Conservation (phyloP, 2,113 vertebrate genomes). For the Craseonycteris thonglongyai region DNA sequence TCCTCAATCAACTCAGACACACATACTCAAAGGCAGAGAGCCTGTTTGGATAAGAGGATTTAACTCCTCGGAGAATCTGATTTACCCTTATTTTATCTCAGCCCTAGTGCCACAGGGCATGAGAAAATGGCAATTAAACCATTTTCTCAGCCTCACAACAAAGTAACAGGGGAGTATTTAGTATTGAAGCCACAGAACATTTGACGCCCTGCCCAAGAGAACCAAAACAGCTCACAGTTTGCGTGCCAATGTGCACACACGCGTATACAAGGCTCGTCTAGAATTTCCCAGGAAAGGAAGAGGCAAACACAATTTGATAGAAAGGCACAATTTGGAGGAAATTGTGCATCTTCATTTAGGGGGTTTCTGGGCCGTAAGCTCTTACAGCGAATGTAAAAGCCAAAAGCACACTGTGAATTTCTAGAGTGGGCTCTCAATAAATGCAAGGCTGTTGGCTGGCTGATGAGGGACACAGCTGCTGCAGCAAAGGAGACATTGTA, state of each 20-base stretch:
- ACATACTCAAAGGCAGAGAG: constrained; percentile 17
- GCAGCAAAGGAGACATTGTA: not conserved
- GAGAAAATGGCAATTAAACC: constrained; percentile 37
- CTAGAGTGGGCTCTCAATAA: not conserved
- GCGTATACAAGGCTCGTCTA: not conserved
- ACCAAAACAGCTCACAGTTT: not conserved
- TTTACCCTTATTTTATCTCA: not conserved
- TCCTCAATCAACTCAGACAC: not conserved
- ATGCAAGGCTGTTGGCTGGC: not conserved
- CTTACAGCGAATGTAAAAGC: not conserved
- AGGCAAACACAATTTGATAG: not conserved
- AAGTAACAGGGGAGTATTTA: constrained; percentile 7
- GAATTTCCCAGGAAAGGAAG: constrained; percentile 31
- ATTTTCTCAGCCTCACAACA: constrained; percentile 22
- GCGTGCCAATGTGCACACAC: not conserved
- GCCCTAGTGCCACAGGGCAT: not conserved
- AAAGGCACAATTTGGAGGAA: not conserved
- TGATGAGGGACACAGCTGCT: not conserved
- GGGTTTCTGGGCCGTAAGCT: not conserved
- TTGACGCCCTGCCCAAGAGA: not conserved
- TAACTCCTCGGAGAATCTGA: constrained; percentile 33
- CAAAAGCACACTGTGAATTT: not conserved
- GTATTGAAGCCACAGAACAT: not conserved
- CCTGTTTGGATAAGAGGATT: constrained; percentile 62
- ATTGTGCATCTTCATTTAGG: not conserved